Conservation (phyloP, 2,888 invertebrate genomes). For the Argyresthia goedartella region DNA sequence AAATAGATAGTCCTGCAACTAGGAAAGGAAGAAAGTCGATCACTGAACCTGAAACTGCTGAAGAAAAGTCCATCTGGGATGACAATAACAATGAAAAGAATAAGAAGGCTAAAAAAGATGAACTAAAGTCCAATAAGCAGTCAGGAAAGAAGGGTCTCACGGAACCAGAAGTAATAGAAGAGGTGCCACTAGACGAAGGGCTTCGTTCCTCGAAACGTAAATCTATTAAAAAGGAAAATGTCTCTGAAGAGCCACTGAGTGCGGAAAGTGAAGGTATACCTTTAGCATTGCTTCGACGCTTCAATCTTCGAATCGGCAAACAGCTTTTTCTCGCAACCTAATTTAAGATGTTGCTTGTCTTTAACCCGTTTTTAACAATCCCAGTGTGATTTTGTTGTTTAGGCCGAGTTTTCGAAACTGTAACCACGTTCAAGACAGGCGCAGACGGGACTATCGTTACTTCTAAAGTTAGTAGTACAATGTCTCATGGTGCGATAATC, state of each 20-base stretch:
- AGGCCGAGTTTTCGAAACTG: conserved; percentile 68
- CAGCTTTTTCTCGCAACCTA: conserved; percentile 47
- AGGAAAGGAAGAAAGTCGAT: conserved; percentile 32
- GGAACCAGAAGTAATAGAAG: conserved; percentile 45
- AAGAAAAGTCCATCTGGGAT: conserved; percentile 52
- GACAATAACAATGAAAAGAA: conserved; percentile 46
- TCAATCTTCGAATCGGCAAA: conserved; percentile 39
- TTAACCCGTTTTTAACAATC: conserved; percentile 58
- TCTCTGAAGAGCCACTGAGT: conserved; percentile 56
- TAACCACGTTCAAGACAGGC: conserved; percentile 65
- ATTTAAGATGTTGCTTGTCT: conserved; percentile 48
- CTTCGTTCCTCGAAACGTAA: conserved; percentile 49
- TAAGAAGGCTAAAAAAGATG: conserved; percentile 35
- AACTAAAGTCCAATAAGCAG: conserved; percentile 31
- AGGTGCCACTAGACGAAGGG: conserved; percentile 42
- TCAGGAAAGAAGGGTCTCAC: conserved; percentile 36
- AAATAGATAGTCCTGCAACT: conserved; percentile 25
- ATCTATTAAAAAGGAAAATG: conserved; percentile 51
- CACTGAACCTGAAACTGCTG: conserved; percentile 34
- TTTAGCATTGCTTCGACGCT: conserved; percentile 38
- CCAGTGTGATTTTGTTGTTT: conserved; percentile 63
- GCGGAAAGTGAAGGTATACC: conserved; percentile 65
- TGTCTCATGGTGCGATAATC: conserved; percentile 73
- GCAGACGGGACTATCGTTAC: conserved; percentile 57
- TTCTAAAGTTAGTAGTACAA: conserved; percentile 73